Conservation (phyloP, 2,797 vertebrate genomes). For the Antrozous pallidus region DNA sequence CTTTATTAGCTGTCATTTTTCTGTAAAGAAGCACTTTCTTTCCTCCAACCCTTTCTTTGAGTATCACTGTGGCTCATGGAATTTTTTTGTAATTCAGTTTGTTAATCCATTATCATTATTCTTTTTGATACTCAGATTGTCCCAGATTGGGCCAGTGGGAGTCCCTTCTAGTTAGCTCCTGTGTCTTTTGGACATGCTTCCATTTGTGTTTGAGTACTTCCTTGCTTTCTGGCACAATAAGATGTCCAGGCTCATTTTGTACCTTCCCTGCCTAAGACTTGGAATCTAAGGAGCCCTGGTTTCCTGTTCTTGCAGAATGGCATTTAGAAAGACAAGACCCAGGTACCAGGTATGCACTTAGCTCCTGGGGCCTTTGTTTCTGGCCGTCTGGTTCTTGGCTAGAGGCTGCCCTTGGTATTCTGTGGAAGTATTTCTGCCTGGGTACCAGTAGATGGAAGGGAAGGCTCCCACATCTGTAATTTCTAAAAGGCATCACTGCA, state of each 20-base stretch:
- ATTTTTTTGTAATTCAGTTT: not conserved
- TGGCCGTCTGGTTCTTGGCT: not conserved
- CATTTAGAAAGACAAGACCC: not conserved
- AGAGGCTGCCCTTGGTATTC: not conserved
- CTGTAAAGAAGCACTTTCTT: not conserved
- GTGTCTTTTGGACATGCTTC: not conserved
- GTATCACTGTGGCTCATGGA: not conserved
- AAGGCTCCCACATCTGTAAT: not conserved
- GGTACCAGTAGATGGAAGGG: not conserved
- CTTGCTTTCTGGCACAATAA: not conserved
- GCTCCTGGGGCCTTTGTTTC: not conserved
- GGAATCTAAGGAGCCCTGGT: not conserved
- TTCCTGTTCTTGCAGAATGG: not conserved
- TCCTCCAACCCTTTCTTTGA: not conserved
- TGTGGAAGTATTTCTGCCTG: not conserved
- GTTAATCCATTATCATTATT: not conserved
- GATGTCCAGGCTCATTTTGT: not conserved
- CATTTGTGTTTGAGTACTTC: not conserved
- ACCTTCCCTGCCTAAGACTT: not conserved
- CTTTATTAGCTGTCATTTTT: not conserved
- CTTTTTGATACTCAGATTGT: not conserved
- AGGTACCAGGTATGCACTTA: not conserved
- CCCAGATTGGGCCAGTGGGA: not conserved
- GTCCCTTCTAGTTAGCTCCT: not conserved
- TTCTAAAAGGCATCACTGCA: constrained; percentile 2